Evolutionary conservation across 2,113 vertebrate genomes (phyloP).

Genomic region (Ophiodon elongatus): DNA sequence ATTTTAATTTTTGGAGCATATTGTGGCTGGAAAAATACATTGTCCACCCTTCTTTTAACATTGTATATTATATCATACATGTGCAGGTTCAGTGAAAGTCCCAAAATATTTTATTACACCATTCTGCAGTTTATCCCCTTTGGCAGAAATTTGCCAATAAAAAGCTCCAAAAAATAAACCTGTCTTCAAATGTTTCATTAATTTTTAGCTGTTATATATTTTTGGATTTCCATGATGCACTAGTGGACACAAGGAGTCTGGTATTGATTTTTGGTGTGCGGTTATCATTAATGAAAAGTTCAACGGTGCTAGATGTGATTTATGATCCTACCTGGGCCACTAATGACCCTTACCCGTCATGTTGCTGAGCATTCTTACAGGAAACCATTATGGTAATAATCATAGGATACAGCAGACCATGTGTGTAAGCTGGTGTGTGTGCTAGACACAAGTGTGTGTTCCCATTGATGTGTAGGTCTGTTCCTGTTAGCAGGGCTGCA

Average conservation of each 20-base stretch:
- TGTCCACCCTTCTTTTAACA: neutral
- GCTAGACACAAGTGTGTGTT: neutral
- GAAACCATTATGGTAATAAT: conserved; percentile 66
- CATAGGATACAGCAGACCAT: conserved; percentile 30
- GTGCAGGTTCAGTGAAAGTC: neutral
- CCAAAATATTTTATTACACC: neutral
- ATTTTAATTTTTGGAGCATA: neutral
- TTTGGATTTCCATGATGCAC: conserved; percentile 10
- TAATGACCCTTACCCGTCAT: conserved; percentile 48
- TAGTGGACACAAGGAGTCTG: conserved; percentile 1
- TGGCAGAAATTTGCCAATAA: neutral
- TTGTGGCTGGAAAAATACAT: neutral
- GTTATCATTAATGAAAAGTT: conserved; percentile 59
- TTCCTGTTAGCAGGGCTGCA: conserved; percentile 25
- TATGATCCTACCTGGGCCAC: conserved; percentile 39
- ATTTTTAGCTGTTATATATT: conserved; percentile 1
- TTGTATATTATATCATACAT: neutral
- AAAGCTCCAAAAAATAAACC: neutral
- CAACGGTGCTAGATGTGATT: conserved; percentile 63
- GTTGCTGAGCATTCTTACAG: conserved; percentile 46
- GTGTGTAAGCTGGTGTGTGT: conserved; percentile 3
- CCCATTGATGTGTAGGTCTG: no score
- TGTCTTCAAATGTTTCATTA: neutral
- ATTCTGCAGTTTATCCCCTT: neutral
- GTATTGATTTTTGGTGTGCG: conserved; percentile 13